Conservation (phyloP, 2,888 invertebrate genomes). For the Mythimna albipuncta region DNA sequence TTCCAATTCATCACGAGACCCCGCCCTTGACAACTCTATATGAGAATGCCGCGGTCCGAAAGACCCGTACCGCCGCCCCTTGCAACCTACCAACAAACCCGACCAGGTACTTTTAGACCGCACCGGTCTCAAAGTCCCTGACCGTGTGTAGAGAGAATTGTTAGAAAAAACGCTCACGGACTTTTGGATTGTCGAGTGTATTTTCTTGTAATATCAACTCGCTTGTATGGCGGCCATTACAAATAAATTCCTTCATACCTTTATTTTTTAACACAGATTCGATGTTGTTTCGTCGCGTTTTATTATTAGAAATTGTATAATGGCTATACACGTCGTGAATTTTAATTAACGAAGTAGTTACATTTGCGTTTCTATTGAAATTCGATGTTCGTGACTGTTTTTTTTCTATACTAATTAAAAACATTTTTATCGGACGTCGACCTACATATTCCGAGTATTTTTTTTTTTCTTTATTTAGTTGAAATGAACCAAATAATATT, state of each 20-base stretch:
- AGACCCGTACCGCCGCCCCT: constrained; percentile 73
- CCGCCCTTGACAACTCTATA: constrained; percentile 92
- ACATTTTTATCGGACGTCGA: neutral
- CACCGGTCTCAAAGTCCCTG: constrained; percentile 68
- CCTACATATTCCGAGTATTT: neutral
- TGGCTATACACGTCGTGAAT: constrained; percentile 39
- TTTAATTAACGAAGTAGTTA: constrained; percentile 39
- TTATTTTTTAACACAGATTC: constrained; percentile 81
- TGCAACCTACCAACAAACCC: constrained; percentile 59
- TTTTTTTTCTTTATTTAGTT: neutral
- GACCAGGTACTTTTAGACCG: constrained; percentile 69
- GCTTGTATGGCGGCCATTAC: constrained; percentile 83
- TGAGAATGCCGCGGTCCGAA: constrained; percentile 81
- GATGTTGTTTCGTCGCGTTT: constrained; percentile 73
- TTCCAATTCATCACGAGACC: constrained; percentile 90
- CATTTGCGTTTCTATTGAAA: constrained; percentile 42
- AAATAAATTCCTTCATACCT: constrained; percentile 83
- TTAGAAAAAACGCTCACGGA: constrained; percentile 67
- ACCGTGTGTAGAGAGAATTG: constrained; percentile 60
- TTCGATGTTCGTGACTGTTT: constrained; percentile 30
- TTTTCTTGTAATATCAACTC: constrained; percentile 84
- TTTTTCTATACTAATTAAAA: constrained; percentile 11
- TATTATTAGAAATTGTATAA: constrained; percentile 56
- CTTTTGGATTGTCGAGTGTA: constrained; percentile 77
- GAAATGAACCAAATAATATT: neutral